Evolutionary conservation across 2,888 invertebrate species (phyloP), one percentile per base, ranked within the genome.

Genomic region (Pterostichus niger): DNA sequence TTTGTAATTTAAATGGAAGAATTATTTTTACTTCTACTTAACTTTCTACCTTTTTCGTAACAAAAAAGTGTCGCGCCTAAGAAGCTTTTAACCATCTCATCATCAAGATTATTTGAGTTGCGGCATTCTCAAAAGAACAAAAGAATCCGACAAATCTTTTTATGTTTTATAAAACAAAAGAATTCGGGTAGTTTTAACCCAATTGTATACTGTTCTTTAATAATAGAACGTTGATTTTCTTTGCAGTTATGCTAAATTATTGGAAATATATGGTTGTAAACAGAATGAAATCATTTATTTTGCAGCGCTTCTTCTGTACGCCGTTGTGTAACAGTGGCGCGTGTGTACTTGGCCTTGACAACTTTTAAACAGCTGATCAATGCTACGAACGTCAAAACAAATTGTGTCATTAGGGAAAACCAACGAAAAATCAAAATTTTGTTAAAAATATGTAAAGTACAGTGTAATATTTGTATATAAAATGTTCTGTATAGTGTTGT

Each of bases 351-450:
- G 82, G 82, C 82, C 82, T 82, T 82, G 82, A 82, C 31, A 73
- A 82, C n/a, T 59, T 81, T 10, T 33, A 13, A 82, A 82, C 82
- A 82, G 82, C 82, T 82, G 82, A 82, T 82, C 82, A 82, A 82
- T 82, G 71, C 33, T 52, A 7, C 52, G 59, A 31, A 80, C 68
- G 80, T 80, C 82, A 82, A 82, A 73, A 82, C 82, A 82, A 80
- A 56, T 80, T 80, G 61, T 59, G 52, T 52, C 64, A 68, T 80
- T 33, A n/a, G 35, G 49, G 33, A 80, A 15, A 52, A 33, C 33
- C 54, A 17, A 3, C 9, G 40, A 40, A 40, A 64, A 40, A 31
- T 6, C 9, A 46, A 2, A 0, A 6, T 9, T 44, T 31, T 31
- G n/a, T 7, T 6, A 9, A 49, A 52, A 75, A 54, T 54, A 75